Conservation (phyloP, 2,888 invertebrate genomes). For the Scrobipalpa atriplicella region DNA sequence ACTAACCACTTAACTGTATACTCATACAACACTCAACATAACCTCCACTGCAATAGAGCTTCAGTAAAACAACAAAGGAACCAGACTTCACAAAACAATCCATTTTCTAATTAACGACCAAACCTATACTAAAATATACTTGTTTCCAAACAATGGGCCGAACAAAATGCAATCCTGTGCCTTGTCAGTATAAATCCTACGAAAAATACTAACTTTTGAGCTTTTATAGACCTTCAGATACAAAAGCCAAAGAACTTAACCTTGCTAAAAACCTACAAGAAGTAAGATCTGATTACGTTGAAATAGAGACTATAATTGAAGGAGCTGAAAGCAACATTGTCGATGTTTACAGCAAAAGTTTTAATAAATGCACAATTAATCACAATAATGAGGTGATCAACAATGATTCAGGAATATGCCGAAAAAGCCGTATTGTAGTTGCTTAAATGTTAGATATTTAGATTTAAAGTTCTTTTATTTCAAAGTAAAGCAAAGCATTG, state of each 20-base stretch:
- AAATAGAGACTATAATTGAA: neutral
- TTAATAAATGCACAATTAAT: constrained; percentile 66
- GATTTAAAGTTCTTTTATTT: no score
- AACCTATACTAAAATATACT: constrained; percentile 54
- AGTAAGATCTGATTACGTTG: neutral
- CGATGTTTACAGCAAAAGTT: constrained; percentile 51
- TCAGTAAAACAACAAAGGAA: constrained; percentile 9
- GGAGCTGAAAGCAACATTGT: constrained; percentile 20
- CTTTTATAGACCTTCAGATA: constrained; percentile 51
- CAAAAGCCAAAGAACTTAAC: constrained; percentile 34
- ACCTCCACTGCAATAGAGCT: neutral
- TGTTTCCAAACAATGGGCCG: constrained; percentile 56
- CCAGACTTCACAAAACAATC: constrained; percentile 28
- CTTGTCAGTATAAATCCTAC: constrained; percentile 71
- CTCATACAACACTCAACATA: neutral
- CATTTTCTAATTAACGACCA: constrained; percentile 48
- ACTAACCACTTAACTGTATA: no score
- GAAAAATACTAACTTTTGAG: constrained; percentile 68
- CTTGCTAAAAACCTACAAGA: neutral
- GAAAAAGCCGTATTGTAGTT: neutral
- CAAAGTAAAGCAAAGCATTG: no score
- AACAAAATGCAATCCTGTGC: constrained; percentile 72
- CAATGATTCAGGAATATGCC: constrained; percentile 34
- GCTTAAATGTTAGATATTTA: neutral
- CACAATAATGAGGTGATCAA: constrained; percentile 46